These are phyloP conservation scores for Philopotamus ludificatus DNA, from an alignment of 1,140 invertebrate species.

Conservation along the genomic window DNA sequence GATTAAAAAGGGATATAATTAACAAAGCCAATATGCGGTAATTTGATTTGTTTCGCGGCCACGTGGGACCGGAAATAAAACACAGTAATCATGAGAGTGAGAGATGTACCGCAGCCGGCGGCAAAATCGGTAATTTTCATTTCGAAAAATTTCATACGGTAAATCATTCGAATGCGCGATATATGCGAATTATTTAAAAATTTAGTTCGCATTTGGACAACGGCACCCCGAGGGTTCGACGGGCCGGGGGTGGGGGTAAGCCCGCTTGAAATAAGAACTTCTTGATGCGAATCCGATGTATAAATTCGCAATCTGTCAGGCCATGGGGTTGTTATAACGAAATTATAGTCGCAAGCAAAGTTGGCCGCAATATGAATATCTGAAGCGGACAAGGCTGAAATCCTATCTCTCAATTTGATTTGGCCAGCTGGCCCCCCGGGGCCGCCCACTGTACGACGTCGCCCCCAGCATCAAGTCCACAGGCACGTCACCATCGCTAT, in stretches of 20 bases:
- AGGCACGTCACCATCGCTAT: too few species aligned
- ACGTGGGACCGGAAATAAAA: slow-evolving; percentile 37
- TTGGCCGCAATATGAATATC: slow-evolving; percentile 40
- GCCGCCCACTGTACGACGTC: too few species aligned
- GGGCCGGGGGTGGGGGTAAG: too few species aligned
- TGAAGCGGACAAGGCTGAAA: slow-evolving; percentile 39
- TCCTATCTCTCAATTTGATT: slow-evolving; percentile 43
- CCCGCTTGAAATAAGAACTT: not conserved
- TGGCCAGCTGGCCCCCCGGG: slow-evolving; percentile 25
- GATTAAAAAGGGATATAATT: slow-evolving; percentile 43
- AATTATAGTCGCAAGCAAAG: slow-evolving; percentile 35
- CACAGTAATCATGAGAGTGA: slow-evolving; percentile 31
- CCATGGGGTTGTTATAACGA: slow-evolving; percentile 34
- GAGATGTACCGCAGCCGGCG: too few species aligned
- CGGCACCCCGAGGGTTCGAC: not conserved
- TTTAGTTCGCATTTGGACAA: not conserved
- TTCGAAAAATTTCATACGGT: too few species aligned
- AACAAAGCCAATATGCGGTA: slow-evolving; percentile 37
- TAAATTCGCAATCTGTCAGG: slow-evolving; percentile 29
- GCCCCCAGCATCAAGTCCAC: too few species aligned
- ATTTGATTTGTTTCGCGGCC: slow-evolving; percentile 40
- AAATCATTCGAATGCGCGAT: too few species aligned
- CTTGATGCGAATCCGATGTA: not conserved
- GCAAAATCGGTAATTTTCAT: too few species aligned
- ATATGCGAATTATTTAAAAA: too few species aligned